These are phyloP conservation scores for Lamprotornis superbus DNA, from an alignment of 2,113 vertebrate genomes.

Conservation along the genomic window DNA sequence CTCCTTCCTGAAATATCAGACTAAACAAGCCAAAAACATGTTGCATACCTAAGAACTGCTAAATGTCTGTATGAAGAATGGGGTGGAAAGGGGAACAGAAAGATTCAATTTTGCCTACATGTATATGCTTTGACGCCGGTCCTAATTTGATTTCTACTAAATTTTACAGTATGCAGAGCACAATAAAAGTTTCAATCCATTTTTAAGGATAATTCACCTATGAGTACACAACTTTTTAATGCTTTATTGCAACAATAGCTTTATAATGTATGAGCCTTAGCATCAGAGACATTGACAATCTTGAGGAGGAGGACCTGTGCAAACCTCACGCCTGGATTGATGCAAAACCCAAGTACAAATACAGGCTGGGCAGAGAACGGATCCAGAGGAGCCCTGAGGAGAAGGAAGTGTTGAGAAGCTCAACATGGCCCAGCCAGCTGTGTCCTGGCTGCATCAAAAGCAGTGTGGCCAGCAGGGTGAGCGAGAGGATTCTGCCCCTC, in stretches of 20 bases:
- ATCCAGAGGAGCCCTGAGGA: neutral
- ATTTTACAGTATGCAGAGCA: neutral
- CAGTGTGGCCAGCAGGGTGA: neutral
- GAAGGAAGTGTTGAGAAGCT: neutral
- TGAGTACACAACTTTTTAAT: neutral
- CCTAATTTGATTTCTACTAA: neutral
- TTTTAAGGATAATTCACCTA: neutral
- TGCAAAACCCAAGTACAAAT: neutral
- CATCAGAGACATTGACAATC: too few relatives aligned
- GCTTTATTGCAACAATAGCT: neutral
- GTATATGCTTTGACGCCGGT: neutral
- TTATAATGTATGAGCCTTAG: neutral
- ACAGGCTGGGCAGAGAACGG: neutral
- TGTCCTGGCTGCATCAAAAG: neutral
- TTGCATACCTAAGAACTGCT: neutral
- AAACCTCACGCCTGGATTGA: neutral
- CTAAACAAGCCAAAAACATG: neutral
- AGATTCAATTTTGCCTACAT: neutral
- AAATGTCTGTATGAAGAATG: neutral
- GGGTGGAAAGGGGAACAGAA: neutral
- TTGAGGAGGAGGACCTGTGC: neutral
- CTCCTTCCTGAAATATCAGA: neutral
- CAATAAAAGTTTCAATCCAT: neutral
- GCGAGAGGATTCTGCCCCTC: neutral
- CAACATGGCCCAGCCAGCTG: too few relatives aligned